Evolutionary conservation across 2,797 vertebrate genomes (phyloP), one percentile per base, ranked within the genome.

Genomic region (Sebastes hubbsi): DNA sequence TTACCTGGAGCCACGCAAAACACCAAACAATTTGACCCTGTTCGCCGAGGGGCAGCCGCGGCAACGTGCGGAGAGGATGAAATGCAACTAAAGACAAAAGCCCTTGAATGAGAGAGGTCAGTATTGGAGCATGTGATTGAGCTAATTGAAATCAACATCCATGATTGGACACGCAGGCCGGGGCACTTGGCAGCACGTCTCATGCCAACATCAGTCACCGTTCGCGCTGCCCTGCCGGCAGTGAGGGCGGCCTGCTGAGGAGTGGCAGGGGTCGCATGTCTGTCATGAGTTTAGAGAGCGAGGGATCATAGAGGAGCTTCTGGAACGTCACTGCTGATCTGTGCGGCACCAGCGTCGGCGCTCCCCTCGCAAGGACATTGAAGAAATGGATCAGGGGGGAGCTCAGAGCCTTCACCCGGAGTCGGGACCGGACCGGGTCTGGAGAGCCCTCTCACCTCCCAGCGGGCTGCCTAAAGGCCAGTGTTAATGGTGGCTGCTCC

Each of bases 81-180:
- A 83, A 78, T 2, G 61, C 30, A 62, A 74, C 65, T 62, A 78
- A 78, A 85, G 88, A 87, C 83, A 80, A 82, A 46, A 86, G 87
- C 83, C 86, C 82, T 86, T 85, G 77, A 84, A 90, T 79, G 82
- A 78, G 88, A 72, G 88, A 91, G 94, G 94, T 94, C 93, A 94
- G 82, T 69, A 72, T 82, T 82, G 63, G 88, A 91, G 83, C 88
- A 87, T 89, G 91, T 89, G 90, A 91, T 81, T 93, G 88, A 94
- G 91, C 84, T 95, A 93, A 95, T 94, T 94, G 93, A 94, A 95
- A 95, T 96, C 94, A 95, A 91, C 94, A 95, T 94, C 88, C 92
- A 87, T 90, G 89, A 91, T 89, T 89, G 90, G 90, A 87, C 90
- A 90, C 81, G 27, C 83, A 29, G 80, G 77, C 88, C 34, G 58